These are phyloP conservation scores for Hedya salicella DNA, from an alignment of 2,888 invertebrate genomes.

Conservation along the genomic window DNA sequence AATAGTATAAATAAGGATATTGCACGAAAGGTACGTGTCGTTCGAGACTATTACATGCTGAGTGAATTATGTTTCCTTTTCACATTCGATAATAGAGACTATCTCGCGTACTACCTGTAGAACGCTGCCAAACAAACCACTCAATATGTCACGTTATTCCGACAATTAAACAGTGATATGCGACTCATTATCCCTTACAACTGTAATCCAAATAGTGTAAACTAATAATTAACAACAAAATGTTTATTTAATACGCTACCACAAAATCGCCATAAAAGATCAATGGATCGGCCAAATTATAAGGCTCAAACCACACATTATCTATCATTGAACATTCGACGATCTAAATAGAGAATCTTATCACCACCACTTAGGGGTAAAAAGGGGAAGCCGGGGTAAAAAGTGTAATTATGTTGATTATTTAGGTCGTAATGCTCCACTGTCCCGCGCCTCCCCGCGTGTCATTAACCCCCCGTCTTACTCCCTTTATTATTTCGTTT, in stretches of 20 bases:
- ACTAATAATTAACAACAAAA: slow-evolving; percentile 5
- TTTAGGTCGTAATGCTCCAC: slow-evolving; percentile 83
- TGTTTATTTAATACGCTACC: not conserved
- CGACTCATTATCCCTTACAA: no score
- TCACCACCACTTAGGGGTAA: slow-evolving; percentile 72
- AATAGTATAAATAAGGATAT: no score
- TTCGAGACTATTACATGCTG: no score
- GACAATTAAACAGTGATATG: no score
- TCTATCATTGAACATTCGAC: slow-evolving; percentile 56
- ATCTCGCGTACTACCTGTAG: no score
- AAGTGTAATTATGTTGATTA: slow-evolving; percentile 85
- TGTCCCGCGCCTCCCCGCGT: slow-evolving; percentile 69
- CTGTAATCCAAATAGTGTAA: no score
- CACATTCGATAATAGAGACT: no score
- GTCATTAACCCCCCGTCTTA: slow-evolving; percentile 73
- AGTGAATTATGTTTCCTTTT: no score
- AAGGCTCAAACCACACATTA: slow-evolving; percentile 54
- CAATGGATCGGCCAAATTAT: slow-evolving; percentile 26
- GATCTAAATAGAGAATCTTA: slow-evolving; percentile 72
- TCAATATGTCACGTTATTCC: no score
- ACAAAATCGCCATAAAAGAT: slow-evolving; percentile 24
- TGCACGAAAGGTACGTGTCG: no score
- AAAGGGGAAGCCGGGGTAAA: slow-evolving; percentile 78
- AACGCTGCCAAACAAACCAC: no score
- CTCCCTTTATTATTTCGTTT: slow-evolving; percentile 84